Evolutionary conservation across 2,113 vertebrate genomes (phyloP), one percentile per base, ranked within the genome.

Genomic region (Engraulis encrasicolus): DNA sequence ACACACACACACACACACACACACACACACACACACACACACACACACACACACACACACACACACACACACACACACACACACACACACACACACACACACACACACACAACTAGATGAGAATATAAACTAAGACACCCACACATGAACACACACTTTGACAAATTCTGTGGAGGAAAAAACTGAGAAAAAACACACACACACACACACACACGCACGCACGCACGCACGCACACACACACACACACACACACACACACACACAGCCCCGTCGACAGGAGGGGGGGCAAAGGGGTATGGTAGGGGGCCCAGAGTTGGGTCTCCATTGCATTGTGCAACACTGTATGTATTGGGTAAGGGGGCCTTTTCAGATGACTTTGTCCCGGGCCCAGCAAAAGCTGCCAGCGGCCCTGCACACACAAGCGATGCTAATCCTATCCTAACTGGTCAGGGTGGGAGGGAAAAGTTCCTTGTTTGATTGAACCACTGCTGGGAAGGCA

Each of bases 381-480:
- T n/a, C n/a, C n/a, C n/a, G n/a, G n/a, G n/a, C n/a, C n/a, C n/a
- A n/a, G n/a, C n/a, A n/a, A n/a, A n/a, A n/a, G n/a, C n/a, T n/a
- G n/a, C n/a, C n/a, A n/a, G n/a, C n/a, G n/a, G n/a, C n/a, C n/a
- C 17, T 6, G 27, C n/a, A 66, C 27, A 66, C 58, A 66, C 58
- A 31, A n/a, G 83, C 82, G 82, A 79, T 49, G 66, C 20, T 40
- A 81, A 83, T 49, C 83, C 79, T 34, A 48, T 19, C 9, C 79
- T 34, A 37, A 49, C 78, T 80, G 27, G 45, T 78, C 19, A 66
- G 81, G 78, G 71, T 79, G 81, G 61, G 48, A 40, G n/a, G n/a
- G n/a, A n/a, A n/a, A n/a, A n/a, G 61, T 66, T 38, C 82, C 52
- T 80, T 38, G 77, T 52, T 37, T 49, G 81, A 80, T 81, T 37